A percentile compares a stretch with the other conserved stretches of the same genome.
Evolutionary conservation across 2,113 vertebrate species (phyloP).

Genomic region (Hippocampus abdominalis): DNA sequence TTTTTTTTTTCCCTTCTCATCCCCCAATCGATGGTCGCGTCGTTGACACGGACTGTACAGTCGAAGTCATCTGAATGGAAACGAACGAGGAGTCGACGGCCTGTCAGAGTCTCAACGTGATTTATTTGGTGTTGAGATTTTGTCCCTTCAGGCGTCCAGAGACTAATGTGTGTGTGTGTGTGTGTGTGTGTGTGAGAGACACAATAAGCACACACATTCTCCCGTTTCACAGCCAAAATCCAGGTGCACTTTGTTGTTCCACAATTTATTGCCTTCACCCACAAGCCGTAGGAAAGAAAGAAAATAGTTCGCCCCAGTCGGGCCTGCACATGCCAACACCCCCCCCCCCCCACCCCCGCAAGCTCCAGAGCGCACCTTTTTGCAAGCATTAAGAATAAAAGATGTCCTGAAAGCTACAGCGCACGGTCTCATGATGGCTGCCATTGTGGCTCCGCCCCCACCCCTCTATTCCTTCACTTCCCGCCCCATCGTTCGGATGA

Average conservation of each 20-base stretch:
- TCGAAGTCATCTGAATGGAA: slow-evolving; percentile 36
- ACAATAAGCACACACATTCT: slow-evolving; percentile 17
- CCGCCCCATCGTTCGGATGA: slow-evolving; percentile 20
- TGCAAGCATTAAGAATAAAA: slow-evolving; percentile 14
- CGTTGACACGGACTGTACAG: slow-evolving; percentile 13
- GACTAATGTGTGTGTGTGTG: slow-evolving; percentile 12
- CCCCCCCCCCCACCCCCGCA: not conserved
- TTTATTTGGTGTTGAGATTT: slow-evolving; percentile 62
- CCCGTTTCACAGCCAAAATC: slow-evolving; percentile 43
- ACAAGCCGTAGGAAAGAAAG: slow-evolving; percentile 41
- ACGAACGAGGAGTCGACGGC: slow-evolving; percentile 52
- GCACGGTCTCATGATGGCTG: slow-evolving; percentile 43
- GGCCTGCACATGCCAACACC: slow-evolving; percentile 53
- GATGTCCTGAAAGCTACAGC: not conserved
- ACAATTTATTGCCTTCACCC: slow-evolving; percentile 59
- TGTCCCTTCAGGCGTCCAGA: slow-evolving; percentile 58
- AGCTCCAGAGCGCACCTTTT: slow-evolving; percentile 5
- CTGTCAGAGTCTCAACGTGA: slow-evolving; percentile 62
- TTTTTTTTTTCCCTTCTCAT: not conserved
- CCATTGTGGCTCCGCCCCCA: slow-evolving; percentile 46
- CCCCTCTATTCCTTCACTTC: slow-evolving; percentile 46
- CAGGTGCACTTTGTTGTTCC: slow-evolving; percentile 68
- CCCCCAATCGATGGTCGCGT: slow-evolving; percentile 27
- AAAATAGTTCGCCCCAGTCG: slow-evolving; percentile 51
- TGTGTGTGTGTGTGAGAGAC: slow-evolving; percentile 3